Base-by-base conservation (phyloP, 2,888 invertebrate genomes). In the Drosophila ezoana region DNA sequence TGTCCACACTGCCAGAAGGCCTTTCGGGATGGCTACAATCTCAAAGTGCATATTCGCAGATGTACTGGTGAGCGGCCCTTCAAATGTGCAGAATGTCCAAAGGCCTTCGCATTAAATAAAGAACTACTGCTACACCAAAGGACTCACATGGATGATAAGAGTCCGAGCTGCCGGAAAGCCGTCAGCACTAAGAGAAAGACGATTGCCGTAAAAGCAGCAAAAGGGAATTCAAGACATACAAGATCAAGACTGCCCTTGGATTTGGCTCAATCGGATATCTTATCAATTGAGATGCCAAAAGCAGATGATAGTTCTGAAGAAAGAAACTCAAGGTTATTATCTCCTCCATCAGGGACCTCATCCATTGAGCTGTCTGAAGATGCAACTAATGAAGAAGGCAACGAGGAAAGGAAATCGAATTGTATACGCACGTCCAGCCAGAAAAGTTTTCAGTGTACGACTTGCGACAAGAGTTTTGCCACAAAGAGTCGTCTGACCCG, bases 31-130 rank as follows among this genome's bases (percentile, higher is more conserved):
- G 2, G 0, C 3, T 41, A 16, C 18, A 4, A 4, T 10, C 10
- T 59, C 1, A 5, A 28, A 8, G 13, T 4, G 1, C 51, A 59
- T 10, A 35, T 35, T 10, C 16, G n/a, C 1, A 40, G 28, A 16
- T 47, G 47, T 16, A n/a, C 28, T 4, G 11, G 11, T 0, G 57
- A 47, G 2, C 23, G 10, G 38, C 38, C 57, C 3, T 47, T 4
- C 6, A 38, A 57, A 28, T 57, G 57, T 32, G 3, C 28, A 3
- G 11, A 38, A 0, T 49, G 49, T 3, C 9, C 35, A 5, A 20
- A 9, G 4, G 2, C n/a, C n/a, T 18, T 18, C 41, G 28, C 2
- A 1, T 0, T 2, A 1, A 16, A 0, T 0, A 11, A 4, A 9
- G 16, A 40, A 5, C 18, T 41, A 1, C 9, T 6, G 13, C 4